Evolutionary conservation across 2,113 vertebrate species (phyloP).

Genomic region (Plectropomus leopardus): DNA sequence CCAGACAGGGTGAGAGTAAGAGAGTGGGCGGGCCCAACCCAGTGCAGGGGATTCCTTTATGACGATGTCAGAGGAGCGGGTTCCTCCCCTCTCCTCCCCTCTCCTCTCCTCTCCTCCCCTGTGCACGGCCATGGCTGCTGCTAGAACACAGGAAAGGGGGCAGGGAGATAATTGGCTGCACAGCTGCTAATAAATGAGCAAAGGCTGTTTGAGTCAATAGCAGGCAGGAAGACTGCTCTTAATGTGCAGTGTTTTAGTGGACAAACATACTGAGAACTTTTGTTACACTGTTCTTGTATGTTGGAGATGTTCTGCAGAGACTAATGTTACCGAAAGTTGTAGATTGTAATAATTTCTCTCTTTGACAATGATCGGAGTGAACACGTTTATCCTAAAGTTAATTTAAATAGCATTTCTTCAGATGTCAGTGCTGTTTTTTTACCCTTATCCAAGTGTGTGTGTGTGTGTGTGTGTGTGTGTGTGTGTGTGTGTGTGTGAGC

Average conservation of each 20-base stretch:
- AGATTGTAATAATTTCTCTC: constrained; percentile 1
- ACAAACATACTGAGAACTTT: constrained; percentile 26
- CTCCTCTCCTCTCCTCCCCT: constrained; percentile 27
- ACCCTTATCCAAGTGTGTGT: too few species aligned
- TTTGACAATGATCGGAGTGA: not conserved
- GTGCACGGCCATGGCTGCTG: constrained; percentile 40
- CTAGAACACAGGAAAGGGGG: constrained; percentile 85
- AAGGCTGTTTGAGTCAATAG: constrained; percentile 71
- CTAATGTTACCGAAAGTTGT: not conserved
- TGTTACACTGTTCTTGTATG: not conserved
- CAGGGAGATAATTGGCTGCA: constrained; percentile 83
- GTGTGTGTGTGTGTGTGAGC: too few species aligned
- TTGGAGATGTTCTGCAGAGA: not conserved
- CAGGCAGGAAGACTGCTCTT: constrained; percentile 56
- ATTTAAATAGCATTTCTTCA: not conserved
- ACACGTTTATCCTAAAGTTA: not conserved
- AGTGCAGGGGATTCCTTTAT: constrained; percentile 87
- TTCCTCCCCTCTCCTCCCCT: constrained; percentile 35
- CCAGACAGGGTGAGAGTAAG: constrained; percentile 86
- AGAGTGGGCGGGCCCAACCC: constrained; percentile 74
- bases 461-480: too few species aligned
- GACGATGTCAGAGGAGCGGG: constrained; percentile 84
- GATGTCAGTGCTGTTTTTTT: not conserved
- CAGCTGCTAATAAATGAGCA: constrained; percentile 86
- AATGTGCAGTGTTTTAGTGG: constrained; percentile 43